Evolutionary conservation across 2,113 vertebrate genomes (phyloP).

Genomic region (Rana temporaria): DNA sequence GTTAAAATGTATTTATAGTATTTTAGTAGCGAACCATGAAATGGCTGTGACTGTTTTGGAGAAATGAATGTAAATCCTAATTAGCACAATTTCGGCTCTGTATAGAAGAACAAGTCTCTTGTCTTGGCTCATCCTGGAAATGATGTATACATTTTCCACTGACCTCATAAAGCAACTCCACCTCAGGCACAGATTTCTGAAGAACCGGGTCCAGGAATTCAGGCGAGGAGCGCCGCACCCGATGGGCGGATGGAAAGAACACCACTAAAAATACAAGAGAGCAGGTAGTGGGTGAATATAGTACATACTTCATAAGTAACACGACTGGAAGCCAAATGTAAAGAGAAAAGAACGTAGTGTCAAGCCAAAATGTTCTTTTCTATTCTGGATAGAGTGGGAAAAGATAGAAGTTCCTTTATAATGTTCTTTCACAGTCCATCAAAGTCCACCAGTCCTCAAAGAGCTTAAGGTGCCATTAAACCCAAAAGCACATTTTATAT

Average conservation of each 20-base stretch:
- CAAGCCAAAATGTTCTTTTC: too few relatives aligned
- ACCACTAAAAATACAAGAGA: constrained; percentile 66
- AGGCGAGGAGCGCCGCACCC: constrained; percentile 78
- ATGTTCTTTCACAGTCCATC: too few relatives aligned
- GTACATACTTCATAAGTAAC: not conserved
- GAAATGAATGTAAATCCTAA: not conserved
- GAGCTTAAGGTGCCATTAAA: too few relatives aligned
- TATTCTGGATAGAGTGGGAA: too few relatives aligned
- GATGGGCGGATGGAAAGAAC: constrained; percentile 84
- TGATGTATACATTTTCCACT: constrained; percentile 42
- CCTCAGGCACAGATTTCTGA: constrained; percentile 83
- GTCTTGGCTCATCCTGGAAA: constrained; percentile 4
- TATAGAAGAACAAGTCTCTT: not conserved
- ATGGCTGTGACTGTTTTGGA: too few relatives aligned
- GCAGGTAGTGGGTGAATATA: constrained; percentile 17
- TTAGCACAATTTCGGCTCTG: not conserved
- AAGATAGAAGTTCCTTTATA: too few relatives aligned
- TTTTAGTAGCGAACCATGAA: too few relatives aligned
- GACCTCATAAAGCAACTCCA: constrained; percentile 88
- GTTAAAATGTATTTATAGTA: too few relatives aligned
- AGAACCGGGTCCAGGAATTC: constrained; percentile 80
- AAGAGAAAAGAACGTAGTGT: too few relatives aligned
- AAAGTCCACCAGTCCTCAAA: too few relatives aligned
- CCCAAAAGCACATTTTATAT: too few relatives aligned
- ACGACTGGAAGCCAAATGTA: not conserved